Conservation (phyloP, 2,888 invertebrate species). For the Aleiodes leptofemur region DNA sequence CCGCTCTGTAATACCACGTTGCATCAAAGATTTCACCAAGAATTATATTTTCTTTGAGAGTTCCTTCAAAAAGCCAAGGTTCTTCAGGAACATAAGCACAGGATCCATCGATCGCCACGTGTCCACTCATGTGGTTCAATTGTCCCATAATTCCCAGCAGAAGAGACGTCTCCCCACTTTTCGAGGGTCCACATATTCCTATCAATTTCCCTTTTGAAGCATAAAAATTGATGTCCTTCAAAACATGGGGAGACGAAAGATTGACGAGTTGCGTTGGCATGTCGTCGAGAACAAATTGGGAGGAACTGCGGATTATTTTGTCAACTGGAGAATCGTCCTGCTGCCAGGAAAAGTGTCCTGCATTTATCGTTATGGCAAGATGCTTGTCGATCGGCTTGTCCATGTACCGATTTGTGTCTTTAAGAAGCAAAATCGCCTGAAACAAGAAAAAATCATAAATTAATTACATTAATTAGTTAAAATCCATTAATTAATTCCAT, state of each 20-base stretch:
- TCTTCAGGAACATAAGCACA: conserved; percentile 77
- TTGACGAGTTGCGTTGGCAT: conserved; percentile 48
- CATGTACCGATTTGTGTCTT: conserved; percentile 74
- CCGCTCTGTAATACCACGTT: conserved; percentile 76
- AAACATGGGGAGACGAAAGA: conserved; percentile 29
- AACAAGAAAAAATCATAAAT: conserved; percentile 27
- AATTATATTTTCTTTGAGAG: conserved; percentile 79
- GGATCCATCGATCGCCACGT: conserved; percentile 74
- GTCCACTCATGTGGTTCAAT: conserved; percentile 71
- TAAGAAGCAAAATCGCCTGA: conserved; percentile 72
- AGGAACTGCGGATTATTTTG: conserved; percentile 42
- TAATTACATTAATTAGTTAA: not conserved
- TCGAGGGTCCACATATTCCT: conserved; percentile 78
- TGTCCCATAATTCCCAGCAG: conserved; percentile 77
- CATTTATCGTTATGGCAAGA: conserved; percentile 75
- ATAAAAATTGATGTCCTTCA: conserved; percentile 65
- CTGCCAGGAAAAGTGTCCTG: conserved; percentile 76
- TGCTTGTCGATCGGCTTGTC: conserved; percentile 73
- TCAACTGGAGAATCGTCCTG: conserved; percentile 48
- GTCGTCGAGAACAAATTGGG: conserved; percentile 44
- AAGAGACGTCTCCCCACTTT: conserved; percentile 78
- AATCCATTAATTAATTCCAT: no score
- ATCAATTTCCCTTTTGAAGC: conserved; percentile 73
- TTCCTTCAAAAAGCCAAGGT: conserved; percentile 80
- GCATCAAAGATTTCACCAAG: conserved; percentile 78